Base-by-base conservation (phyloP, 2,797 vertebrate genomes). In the Enteromius viviparus region DNA sequence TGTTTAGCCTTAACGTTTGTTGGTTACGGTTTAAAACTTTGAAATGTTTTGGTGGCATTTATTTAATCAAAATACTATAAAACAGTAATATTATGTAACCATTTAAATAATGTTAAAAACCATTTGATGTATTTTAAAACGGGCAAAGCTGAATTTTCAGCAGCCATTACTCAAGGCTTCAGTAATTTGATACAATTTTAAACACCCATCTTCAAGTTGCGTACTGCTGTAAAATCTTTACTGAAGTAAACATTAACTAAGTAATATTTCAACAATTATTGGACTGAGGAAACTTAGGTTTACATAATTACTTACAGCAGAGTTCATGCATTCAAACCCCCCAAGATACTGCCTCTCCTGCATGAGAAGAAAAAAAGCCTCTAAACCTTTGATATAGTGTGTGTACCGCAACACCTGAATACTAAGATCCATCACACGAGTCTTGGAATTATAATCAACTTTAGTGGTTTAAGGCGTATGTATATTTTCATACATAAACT, bases 381-480 rank as follows among this genome's bases (percentile, higher is more conserved):
- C n/a, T 21, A 53, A 55, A 60, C 58, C 23, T 60, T 4, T 55
- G 11, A 55, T 23, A 3, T 19, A 58, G n/a, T 26, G 32, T 42
- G n/a, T 76, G 51, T 42, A 53, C 10, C 8, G 49, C 29, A n/a
- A 19, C 1, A 37, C 29, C 19, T 11, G 26, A 76, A 76, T 12
- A n/a, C 34, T 26, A 17, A 80, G 17, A 71, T 11, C 8, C 65
- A 69, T 60, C 21, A 70, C 19, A 53, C 19, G 26, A 70, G 3
- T 37, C 49, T n/a, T 81, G 45, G 6, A 84, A 26, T 70, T 49
- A 68, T 69, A 34, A 51, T 80, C 47, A 72, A 58, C 58, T 86
- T 84, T 84, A 86, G 78, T 85, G 71, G 34, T 68, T 84, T 81
- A 87, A 85, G 88, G 55, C 78, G 76, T 87, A 74, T 85, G 85